Base-by-base conservation (phyloP, 1,140 invertebrate species). In the Heliothis subflexa region DNA sequence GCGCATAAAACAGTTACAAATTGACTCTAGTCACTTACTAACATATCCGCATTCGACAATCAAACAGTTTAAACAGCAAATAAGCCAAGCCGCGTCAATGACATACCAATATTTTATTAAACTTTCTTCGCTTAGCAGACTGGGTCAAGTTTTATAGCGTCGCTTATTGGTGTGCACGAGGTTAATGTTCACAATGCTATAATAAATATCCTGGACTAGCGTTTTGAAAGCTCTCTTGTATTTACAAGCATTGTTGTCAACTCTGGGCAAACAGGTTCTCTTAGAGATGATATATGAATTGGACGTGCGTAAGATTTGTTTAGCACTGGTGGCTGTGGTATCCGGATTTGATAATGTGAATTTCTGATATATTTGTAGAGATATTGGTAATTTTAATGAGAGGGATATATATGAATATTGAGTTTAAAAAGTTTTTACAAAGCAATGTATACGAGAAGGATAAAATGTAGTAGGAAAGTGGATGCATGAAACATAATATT, bases 221-320 rank as follows among this genome's bases (percentile, higher is more conserved):
- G 12, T 40, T 73, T 73, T 73, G 54, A 73, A 73, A 74, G 54
- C 33, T 52, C 66, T 70, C 47, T 50, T 25, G 3, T 50, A 64
- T 66, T 13, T 73, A 74, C 70, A 28, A 74, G 18, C 16, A 47
- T 74, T 59, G 54, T 72, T 72, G 71, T 74, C 71, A 61, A 49
- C 14, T 71, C 21, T 25, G 14, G 25, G 10, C 55, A 40, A 74
- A 61, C 71, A 14, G 40, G 71, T 74, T 74, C 40, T 28, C 16
- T 9, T 45, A 57, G 7, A 9, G 45, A 55, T 74, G 55, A 74
- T 45, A 28, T 74, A 59, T 72, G 50, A 72, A 73, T 73, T 18
- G 40, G 59, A 62, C 40, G 12, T 47, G n/a, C 33, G 33, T 40
- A 40, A 40, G 70, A 73, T 71, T 55, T 72, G 52, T 55, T 57